phyloP scores from a whole-genome alignment of 2,888 invertebrate species.

The Cerastis rubricosa region DNA sequence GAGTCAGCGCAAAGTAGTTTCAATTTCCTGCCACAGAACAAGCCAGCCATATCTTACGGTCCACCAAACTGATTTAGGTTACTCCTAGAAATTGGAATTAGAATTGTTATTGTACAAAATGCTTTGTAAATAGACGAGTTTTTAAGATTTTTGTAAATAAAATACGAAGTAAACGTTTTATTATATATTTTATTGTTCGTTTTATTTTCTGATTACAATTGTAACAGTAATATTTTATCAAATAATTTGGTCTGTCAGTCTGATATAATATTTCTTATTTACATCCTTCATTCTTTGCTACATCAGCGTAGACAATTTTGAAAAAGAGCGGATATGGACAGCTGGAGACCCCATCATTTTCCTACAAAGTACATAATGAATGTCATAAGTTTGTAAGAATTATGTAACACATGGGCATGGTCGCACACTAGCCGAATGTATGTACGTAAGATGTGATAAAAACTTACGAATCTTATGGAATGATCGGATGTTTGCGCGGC shows the following conservation, averaged over 20 bases:
- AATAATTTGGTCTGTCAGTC: neutral
- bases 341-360: constrained; percentile 45
- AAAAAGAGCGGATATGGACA: constrained; percentile 75
- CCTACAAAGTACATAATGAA: constrained; percentile 69
- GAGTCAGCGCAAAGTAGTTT: constrained; percentile 65
- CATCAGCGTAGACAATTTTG: constrained; percentile 78
- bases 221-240: neutral
- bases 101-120: constrained; percentile 63
- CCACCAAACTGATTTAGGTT: constrained; percentile 76
- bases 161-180: constrained; percentile 63
- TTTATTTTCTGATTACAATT: constrained; percentile 35
- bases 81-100: constrained; percentile 39
- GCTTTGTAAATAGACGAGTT: constrained; percentile 66
- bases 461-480: constrained; percentile 80
- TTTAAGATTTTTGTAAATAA: constrained; percentile 72
- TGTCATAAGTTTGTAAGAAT: constrained; percentile 40
- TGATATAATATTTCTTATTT: constrained; percentile 6
- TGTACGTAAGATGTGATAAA: constrained; percentile 54
- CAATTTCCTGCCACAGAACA: constrained; percentile 82
- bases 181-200: constrained; percentile 55
- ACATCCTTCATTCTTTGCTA: constrained; percentile 62
- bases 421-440: constrained; percentile 4
- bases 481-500: constrained; percentile 80
- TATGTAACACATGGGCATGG: constrained; percentile 27
- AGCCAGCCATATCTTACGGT: constrained; percentile 82